Evolutionary conservation across 37 sponge, comb jelly and placozoan genomes (phyloP), one percentile per base, ranked within the genome.

Genomic region (Chondrilla cf. caribensis): DNA sequence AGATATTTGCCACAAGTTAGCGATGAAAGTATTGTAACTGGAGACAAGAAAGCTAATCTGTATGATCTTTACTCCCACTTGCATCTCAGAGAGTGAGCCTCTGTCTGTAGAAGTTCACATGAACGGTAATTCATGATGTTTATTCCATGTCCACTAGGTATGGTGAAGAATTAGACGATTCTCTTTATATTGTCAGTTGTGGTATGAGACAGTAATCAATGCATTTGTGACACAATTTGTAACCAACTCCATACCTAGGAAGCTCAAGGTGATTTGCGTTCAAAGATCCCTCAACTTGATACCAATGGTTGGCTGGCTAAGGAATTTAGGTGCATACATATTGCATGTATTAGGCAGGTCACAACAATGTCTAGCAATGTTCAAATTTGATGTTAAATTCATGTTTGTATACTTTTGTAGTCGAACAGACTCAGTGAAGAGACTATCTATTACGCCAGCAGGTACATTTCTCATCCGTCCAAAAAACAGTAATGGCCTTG

Each of bases 391-490:
- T n/a, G n/a, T n/a, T n/a, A n/a, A n/a, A n/a, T n/a, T n/a, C 54
- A 28, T 38, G 18, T 78, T 40, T 22, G 21, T 41, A 3, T 44
- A 18, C 40, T 39, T 73, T 40, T 64, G 3, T 65, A 87, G 88
- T 60, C 79, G 88, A 21, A 86, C 79, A 22, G 85, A 80, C 18
- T 87, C 92, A 11, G 64, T 58, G 26, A 79, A 85, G 24, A 38
- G 65, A 21, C 80, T 92, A 11, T 17, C 22, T 3, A 86, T 81
- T 0, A 83, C 58, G 37, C 44, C 76, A 22, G 73, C 85, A 15
- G 93, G 93, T 0, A 92, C 87, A 2, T 92, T 92, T 71, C 58
- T 92, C 39, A 86, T 92, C 25, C 85, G 93, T 18, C 93, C 89
- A 7, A 73, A 73, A 40, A 31, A 17, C 0, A 86, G 86, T 54